A percentile compares a stretch with the other conserved stretches of the same genome.
Conservation (phyloP, 2,113 vertebrate genomes). For the Trogon surrucura region DNA sequence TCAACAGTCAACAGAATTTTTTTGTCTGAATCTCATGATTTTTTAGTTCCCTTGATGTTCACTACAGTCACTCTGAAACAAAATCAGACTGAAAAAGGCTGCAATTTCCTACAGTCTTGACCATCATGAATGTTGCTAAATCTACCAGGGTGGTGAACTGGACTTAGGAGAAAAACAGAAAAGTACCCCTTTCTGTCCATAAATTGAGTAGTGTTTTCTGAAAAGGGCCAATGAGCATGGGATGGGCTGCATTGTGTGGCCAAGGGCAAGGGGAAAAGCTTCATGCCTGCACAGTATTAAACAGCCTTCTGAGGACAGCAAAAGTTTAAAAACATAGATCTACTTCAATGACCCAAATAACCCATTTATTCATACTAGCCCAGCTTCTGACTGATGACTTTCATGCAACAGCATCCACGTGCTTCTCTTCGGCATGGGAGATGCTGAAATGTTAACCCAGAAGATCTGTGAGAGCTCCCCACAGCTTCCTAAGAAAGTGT, state of each 20-base stretch:
- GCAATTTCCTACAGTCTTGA: not conserved
- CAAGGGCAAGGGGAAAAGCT: not conserved
- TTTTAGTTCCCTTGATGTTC: not conserved
- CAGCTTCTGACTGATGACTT: not conserved
- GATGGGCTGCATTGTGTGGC: too few relatives aligned
- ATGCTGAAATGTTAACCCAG: not conserved
- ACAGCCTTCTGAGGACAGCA: not conserved
- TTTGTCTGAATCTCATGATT: not conserved
- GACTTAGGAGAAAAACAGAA: not conserved
- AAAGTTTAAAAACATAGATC: not conserved
- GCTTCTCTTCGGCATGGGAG: not conserved
- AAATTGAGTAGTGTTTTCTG: not conserved
- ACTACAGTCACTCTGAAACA: not conserved
- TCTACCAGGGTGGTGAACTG: not conserved
- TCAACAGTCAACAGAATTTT: not conserved
- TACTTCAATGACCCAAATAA: not conserved
- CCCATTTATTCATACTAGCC: not conserved
- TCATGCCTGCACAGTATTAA: fast-evolving
- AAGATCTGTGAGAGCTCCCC: not conserved
- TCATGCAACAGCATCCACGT: fast-evolving
- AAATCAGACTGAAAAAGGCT: not conserved
- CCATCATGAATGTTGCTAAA: not conserved
- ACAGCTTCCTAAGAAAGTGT: not conserved
- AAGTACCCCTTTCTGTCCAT: not conserved
- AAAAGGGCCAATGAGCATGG: not conserved